phyloP scores from a whole-genome alignment of 2,113 vertebrate genomes.

The Martes martes region DNA sequence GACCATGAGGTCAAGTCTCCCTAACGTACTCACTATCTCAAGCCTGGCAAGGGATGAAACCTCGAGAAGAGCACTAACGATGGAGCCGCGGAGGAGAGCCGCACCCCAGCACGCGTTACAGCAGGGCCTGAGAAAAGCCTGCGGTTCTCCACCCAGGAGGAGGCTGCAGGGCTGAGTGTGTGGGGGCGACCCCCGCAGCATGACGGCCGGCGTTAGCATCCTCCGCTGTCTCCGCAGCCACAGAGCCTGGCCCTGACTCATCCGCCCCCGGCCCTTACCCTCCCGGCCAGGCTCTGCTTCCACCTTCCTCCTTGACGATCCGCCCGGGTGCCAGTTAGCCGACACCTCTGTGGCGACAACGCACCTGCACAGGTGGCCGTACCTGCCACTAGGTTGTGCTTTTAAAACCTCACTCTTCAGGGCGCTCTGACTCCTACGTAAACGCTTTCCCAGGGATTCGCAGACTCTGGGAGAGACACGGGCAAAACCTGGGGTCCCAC shows the following conservation, averaged over 20 bases:
- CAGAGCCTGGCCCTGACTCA: neutral
- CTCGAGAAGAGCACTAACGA: neutral
- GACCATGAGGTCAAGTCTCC: fast-evolving
- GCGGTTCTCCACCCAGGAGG: neutral
- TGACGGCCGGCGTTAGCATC: neutral
- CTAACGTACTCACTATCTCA: neutral
- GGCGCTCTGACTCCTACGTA: neutral
- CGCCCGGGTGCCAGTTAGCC: fast-evolving
- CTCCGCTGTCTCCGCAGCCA: fast-evolving
- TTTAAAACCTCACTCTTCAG: neutral
- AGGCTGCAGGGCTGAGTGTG: neutral
- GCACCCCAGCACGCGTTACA: neutral
- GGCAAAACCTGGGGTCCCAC: neutral
- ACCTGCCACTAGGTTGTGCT: neutral
- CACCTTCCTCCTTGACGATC: neutral
- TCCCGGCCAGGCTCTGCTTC: neutral
- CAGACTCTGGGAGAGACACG: neutral
- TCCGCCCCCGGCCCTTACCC: no score
- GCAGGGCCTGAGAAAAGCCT: neutral
- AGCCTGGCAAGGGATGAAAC: neutral
- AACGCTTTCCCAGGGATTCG: neutral
- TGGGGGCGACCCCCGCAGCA: neutral
- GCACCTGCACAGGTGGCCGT: no score
- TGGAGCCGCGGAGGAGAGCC: no score
- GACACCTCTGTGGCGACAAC: neutral